Percentiles rank a stretch among this genome's conserved stretches.
Evolutionary conservation across 2,113 vertebrate genomes (phyloP).

Genomic region (Gracilinanus agilis): DNA sequence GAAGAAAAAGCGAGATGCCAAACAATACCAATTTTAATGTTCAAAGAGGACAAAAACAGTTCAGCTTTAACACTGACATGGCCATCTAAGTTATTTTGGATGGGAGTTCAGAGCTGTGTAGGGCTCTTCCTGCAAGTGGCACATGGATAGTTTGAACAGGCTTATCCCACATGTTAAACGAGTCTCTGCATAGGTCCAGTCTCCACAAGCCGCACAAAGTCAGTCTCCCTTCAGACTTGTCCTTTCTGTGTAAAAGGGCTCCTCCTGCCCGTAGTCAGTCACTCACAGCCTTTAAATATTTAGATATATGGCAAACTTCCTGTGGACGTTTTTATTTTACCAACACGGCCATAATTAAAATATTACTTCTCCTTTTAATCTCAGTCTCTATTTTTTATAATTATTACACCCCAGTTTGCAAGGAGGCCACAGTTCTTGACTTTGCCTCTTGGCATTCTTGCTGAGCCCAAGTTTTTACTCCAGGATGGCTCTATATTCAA

Average conservation of each 20-base stretch:
- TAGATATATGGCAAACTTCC: no score
- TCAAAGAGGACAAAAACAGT: constrained; percentile 63
- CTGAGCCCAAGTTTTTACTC: neutral
- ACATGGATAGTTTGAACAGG: neutral
- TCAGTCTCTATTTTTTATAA: no score
- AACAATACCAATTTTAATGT: constrained; percentile 65
- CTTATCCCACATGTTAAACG: neutral
- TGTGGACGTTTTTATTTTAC: no score
- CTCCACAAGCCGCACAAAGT: constrained; percentile 46
- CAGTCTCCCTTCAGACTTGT: constrained; percentile 22
- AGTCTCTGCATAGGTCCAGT: constrained; percentile 23
- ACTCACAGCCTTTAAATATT: no score
- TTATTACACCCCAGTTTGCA: no score
- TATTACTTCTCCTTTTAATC: no score
- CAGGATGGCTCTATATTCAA: neutral
- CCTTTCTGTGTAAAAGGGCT: neutral
- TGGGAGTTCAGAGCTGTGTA: neutral
- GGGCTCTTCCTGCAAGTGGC: neutral
- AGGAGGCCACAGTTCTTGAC: neutral
- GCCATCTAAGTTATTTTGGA: neutral
- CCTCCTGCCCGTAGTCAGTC: neutral
- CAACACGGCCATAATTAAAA: no score
- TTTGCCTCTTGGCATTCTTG: constrained; percentile 35
- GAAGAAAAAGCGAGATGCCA: constrained; percentile 45
- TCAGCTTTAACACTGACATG: neutral